Evolutionary conservation across 1,140 invertebrate species (phyloP).

Genomic region (Drosophila teissieri): DNA sequence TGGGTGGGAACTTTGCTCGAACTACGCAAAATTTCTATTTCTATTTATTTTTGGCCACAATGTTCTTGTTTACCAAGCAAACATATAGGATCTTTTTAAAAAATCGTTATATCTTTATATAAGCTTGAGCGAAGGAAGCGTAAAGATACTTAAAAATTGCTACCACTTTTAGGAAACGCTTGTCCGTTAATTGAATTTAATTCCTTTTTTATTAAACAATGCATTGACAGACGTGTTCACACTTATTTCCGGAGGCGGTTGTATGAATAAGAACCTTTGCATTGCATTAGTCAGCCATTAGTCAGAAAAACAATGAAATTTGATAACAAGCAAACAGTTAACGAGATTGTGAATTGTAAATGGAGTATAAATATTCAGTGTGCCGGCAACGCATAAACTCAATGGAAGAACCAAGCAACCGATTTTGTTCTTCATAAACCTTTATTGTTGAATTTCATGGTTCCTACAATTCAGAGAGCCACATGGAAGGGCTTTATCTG

Average conservation of each 20-base stretch:
- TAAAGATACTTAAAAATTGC: too few relatives aligned
- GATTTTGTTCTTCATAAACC: background rate
- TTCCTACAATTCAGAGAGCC: background rate
- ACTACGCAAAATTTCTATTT: conserved; percentile 53
- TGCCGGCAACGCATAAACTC: background rate
- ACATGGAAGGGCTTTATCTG: background rate
- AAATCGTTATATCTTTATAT: conserved; percentile 10
- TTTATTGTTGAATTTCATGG: background rate
- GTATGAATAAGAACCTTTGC: background rate
- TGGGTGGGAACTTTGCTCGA: conserved; percentile 47
- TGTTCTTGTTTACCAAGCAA: conserved; percentile 32
- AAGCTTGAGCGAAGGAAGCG: background rate
- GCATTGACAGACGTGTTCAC: background rate
- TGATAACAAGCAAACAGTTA: conserved; percentile 25
- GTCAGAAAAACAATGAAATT: conserved; percentile 21
- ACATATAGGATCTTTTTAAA: background rate
- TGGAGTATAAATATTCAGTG: background rate
- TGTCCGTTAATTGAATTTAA: background rate
- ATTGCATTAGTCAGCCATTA: conserved; percentile 28
- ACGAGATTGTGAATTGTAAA: background rate
- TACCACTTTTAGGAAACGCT: background rate
- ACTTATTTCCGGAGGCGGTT: conserved; percentile 5
- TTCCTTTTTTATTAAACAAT: background rate
- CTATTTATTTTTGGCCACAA: conserved; percentile 57
- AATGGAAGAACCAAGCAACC: background rate